These are phyloP conservation scores for Orientallactaga bullata DNA, from an alignment of 2,113 vertebrate species.

Conservation along the genomic window DNA sequence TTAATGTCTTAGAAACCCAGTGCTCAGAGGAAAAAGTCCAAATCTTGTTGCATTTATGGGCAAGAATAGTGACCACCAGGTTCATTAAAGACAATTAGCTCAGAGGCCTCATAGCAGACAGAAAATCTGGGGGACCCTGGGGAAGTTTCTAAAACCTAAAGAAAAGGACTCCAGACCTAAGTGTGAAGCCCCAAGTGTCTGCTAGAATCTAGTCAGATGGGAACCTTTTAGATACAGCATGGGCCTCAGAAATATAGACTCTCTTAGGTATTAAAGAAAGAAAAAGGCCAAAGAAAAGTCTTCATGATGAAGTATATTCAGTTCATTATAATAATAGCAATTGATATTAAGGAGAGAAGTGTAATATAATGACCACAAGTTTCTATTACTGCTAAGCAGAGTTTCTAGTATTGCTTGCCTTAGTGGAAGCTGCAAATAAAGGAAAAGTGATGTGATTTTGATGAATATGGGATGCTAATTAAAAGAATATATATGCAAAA, in stretches of 20 bases:
- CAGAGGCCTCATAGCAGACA: background rate
- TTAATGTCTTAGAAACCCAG: slow-evolving; percentile 17
- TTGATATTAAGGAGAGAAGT: slow-evolving; percentile 11
- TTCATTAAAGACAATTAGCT: slow-evolving; percentile 62
- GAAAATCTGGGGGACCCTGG: background rate
- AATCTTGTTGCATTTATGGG: background rate
- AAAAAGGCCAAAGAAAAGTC: background rate
- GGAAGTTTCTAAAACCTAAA: background rate
- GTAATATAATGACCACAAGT: background rate
- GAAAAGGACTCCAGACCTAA: background rate
- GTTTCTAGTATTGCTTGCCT: background rate
- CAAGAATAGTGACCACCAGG: slow-evolving; percentile 21
- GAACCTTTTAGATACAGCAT: background rate
- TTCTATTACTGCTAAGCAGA: background rate
- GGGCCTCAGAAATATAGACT: background rate
- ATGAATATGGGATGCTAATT: background rate
- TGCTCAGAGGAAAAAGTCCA: background rate
- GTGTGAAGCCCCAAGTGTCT: background rate
- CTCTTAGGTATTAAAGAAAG: background rate
- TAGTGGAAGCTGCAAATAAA: background rate
- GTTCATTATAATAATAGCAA: background rate
- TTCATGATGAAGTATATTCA: background rate
- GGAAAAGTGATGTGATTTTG: no score
- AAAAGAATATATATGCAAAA: background rate
- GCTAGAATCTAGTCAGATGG: background rate